Evolutionary conservation across 2,888 invertebrate species (phyloP), one percentile per base, ranked within the genome.

Genomic region (Trissolcus brochymenae): DNA sequence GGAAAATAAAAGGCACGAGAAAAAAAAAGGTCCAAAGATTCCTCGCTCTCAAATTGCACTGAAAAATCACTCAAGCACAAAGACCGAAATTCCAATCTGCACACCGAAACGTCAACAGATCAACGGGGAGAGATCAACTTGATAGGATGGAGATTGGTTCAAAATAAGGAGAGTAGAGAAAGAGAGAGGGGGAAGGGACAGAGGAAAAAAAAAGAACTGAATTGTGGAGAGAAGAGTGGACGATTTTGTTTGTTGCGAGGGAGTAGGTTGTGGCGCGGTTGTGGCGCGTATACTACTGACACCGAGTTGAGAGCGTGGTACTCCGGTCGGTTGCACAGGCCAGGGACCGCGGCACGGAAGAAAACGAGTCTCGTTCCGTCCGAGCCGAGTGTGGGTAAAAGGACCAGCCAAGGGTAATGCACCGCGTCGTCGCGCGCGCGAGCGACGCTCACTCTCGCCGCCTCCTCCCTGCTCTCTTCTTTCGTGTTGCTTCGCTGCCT

Each of bases 401-500:
- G 74, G 74, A 67, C 74, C 74, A 68, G 17, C 62, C 74, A 68
- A 75, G 74, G 74, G 74, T 75, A 75, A 75, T 75, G 74, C 74
- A 67, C 74, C 74, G 67, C 66, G 60, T 51, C 65, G 72, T 59
- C 72, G 35, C 25, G 60, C 65, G 54, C 49, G 43, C 64, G 25
- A 25, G 21, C 51, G 40, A 14, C 21, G 41, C 17, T 11, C 11
- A 40, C 40, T 55, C 55, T 70, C 57, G 49, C 64, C 57, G 53
- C 59, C 59, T 53, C 43, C 29, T 17, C 35, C 46, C 64, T 53
- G 49, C 50, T 51, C 29, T 56, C 29, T 41, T 6, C 29, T 57
- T 51, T 64, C 71, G n/a, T 43, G 59, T 59, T 66, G 57, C 56
- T 56, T 56, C 56, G 59, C 53, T 21, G 70, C 61, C 62, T 57